Evolutionary conservation across 2,888 invertebrate species (phyloP), one percentile per base, ranked within the genome.

Genomic region (Pachydiplax longipennis): DNA sequence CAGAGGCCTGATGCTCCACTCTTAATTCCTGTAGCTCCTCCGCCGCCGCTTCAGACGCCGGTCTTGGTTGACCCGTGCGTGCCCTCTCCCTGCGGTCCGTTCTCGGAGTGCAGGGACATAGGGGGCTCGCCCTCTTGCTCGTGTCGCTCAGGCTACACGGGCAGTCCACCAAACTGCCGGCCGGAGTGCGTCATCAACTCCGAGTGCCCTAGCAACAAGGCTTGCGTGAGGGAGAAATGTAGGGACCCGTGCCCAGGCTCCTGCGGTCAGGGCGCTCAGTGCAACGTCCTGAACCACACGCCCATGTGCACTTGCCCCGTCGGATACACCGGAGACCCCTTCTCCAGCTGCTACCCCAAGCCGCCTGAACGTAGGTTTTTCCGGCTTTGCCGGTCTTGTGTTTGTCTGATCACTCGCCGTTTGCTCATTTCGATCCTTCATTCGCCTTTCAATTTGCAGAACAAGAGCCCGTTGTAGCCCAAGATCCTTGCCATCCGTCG

Each of bases 281-380:
- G 95, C 92, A 94, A 94, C 92, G 95, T 95, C 22, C 94, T 94
- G 90, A 95, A 95, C 92, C 93, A 94, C 91, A 91, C 91, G 22
- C 92, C 91, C 92, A 92, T 73, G 91, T 96, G 96, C 93, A 95
- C 95, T 90, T 97, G 97, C 92, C 95, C 95, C 91, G 92, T 94
- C 90, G 96, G 96, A 90, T 95, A 95, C 92, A 96, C 96, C 82
- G 97, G 97, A 82, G 96, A 97, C 95, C 97, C 97, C 8, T 97
- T 97, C 92, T 95, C 94, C 35, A 94, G 94, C 92, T 95, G 95
- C 92, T 94, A 93, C 91, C 93, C 93, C 80, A 93, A 94, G 92
- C 94, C 95, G 92, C 92, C 91, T 22, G 92, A 92, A 80, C 93
- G 93, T 92, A 92, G 92, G 80, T 92, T 93, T 4, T 91, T 73